Percentiles rank a stretch among this genome's conserved stretches.
phyloP scores from a whole-genome alignment of 2,888 invertebrate genomes.

The Pollenia angustigena region DNA sequence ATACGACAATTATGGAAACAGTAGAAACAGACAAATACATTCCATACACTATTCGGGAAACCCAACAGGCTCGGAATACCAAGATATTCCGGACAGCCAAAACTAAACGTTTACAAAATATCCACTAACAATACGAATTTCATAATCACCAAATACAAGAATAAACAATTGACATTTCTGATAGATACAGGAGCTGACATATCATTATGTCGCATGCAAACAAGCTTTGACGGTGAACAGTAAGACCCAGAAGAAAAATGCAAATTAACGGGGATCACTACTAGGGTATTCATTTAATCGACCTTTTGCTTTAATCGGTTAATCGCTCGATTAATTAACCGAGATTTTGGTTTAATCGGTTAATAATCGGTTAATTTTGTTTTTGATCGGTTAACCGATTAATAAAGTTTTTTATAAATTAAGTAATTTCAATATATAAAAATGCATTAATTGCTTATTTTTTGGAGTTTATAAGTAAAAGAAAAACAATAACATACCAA shows the following conservation, averaged over 20 bases:
- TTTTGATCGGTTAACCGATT: too few species aligned
- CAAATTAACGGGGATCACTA: constrained; percentile 15
- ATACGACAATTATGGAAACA: neutral
- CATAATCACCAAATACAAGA: constrained; percentile 11
- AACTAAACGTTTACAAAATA: neutral
- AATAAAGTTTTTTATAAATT: too few species aligned
- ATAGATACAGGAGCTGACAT: constrained; percentile 18
- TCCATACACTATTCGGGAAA: constrained; percentile 1
- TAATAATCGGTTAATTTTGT: too few species aligned
- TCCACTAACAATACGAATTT: constrained; percentile 9
- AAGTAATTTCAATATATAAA: too few species aligned
- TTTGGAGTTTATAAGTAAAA: too few species aligned
- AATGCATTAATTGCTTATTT: too few species aligned
- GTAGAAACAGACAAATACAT: neutral
- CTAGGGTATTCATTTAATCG: too few species aligned
- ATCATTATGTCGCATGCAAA: constrained; percentile 5
- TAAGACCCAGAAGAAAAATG: neutral
- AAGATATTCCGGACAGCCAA: constrained; percentile 2
- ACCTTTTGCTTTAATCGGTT: too few species aligned
- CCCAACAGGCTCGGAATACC: neutral
- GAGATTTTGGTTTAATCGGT: too few species aligned
- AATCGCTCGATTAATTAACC: too few species aligned
- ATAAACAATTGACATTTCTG: constrained; percentile 17
- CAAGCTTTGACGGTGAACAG: neutral
- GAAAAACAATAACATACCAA: too few species aligned